phyloP scores from a whole-genome alignment of 2,113 vertebrate species.

The Felis chaus region DNA sequence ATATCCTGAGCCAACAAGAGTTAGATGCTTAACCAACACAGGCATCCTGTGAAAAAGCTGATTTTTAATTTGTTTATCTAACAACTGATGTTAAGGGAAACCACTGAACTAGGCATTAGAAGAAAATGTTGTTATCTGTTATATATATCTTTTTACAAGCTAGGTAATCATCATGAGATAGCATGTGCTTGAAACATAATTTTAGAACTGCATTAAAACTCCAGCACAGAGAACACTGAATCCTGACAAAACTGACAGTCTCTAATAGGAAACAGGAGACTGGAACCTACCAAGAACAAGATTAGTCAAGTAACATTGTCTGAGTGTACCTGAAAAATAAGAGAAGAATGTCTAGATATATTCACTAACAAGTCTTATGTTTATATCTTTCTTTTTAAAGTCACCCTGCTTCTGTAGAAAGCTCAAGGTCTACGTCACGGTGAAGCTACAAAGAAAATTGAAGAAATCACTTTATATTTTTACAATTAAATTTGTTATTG shows the following conservation, averaged over 20 bases:
- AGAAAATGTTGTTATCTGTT: slow-evolving; percentile 42
- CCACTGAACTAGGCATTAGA: slow-evolving; percentile 36
- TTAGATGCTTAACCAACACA: no score
- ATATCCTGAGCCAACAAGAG: no score
- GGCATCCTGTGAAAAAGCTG: neutral
- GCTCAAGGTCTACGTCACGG: neutral
- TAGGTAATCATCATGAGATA: slow-evolving; percentile 49
- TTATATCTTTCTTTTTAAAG: slow-evolving; percentile 3
- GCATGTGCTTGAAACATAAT: slow-evolving; percentile 41
- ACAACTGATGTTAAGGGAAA: slow-evolving; percentile 43
- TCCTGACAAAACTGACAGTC: slow-evolving; percentile 55
- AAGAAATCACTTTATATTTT: slow-evolving; percentile 64
- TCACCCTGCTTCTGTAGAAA: slow-evolving; percentile 39
- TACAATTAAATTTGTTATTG: slow-evolving; percentile 50
- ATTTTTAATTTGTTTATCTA: neutral
- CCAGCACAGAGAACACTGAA: slow-evolving; percentile 57
- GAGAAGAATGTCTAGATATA: neutral
- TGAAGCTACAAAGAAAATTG: slow-evolving; percentile 50
- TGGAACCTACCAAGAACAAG: slow-evolving; percentile 34
- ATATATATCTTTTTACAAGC: slow-evolving; percentile 4
- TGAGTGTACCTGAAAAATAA: neutral
- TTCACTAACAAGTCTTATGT: neutral
- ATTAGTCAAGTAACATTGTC: slow-evolving; percentile 60
- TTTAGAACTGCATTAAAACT: slow-evolving; percentile 69
- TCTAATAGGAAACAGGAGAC: neutral